Percentiles rank a stretch among this genome's conserved stretches.
Conservation (phyloP, 2,888 invertebrate species). For the Tyria jacobaeae region DNA sequence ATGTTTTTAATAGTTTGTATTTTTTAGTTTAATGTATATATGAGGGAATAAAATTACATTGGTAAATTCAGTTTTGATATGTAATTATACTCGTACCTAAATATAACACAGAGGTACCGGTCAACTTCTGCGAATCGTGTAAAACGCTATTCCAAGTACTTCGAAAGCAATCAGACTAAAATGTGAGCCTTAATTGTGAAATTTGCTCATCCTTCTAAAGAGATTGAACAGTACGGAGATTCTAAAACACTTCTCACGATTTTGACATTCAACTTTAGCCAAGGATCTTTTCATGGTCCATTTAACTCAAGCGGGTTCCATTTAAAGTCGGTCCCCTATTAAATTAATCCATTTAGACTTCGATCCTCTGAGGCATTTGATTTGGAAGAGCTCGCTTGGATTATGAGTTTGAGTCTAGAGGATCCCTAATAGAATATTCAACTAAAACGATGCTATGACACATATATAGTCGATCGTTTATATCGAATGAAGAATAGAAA, state of each 20-base stretch:
- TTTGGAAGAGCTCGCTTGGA: slow-evolving; percentile 32
- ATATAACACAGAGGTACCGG: too few relatives aligned
- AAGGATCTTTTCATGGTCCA: slow-evolving; percentile 46
- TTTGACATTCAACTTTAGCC: slow-evolving; percentile 30
- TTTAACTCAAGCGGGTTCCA: slow-evolving; percentile 52
- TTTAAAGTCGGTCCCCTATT: slow-evolving; percentile 50
- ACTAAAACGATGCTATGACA: slow-evolving; percentile 7
- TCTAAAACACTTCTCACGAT: slow-evolving; percentile 21
- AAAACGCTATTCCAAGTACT: neutral
- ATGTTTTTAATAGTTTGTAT: too few relatives aligned
- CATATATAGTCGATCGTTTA: neutral
- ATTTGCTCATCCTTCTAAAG: slow-evolving; percentile 5
- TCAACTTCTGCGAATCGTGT: neutral
- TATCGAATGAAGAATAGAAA: neutral
- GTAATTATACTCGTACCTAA: too few relatives aligned
- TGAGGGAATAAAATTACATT: neutral
- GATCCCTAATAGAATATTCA: slow-evolving; percentile 2
- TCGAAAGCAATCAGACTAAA: slow-evolving; percentile 10
- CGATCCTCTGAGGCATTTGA: slow-evolving; percentile 43
- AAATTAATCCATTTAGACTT: slow-evolving; percentile 47
- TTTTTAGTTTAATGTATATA: neutral
- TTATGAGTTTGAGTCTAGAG: slow-evolving; percentile 30
- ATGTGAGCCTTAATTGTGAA: neutral
- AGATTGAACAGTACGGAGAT: slow-evolving; percentile 8
- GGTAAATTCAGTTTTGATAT: neutral